Evolutionary conservation across 2,113 vertebrate species (phyloP).

Genomic region (Xyrauchen texanus): DNA sequence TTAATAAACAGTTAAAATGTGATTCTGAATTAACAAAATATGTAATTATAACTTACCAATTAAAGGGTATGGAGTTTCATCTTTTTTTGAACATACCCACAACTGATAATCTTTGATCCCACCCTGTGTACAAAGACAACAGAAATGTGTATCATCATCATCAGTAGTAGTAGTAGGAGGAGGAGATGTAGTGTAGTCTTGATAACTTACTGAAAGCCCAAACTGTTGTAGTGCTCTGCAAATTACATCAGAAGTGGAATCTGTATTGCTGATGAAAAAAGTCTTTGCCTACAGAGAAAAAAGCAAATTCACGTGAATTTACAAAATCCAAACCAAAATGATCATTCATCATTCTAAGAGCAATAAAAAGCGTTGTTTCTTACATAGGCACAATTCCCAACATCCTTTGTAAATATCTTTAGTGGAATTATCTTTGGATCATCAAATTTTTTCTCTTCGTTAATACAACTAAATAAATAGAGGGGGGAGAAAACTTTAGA

Average conservation of each 20-base stretch:
- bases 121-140: conserved; percentile 71
- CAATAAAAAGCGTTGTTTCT: conserved; percentile 63
- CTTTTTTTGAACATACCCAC: conserved; percentile 94
- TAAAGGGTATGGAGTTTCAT: conserved; percentile 91
- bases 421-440: conserved; percentile 90
- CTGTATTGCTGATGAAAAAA: conserved; percentile 83
- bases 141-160: background rate
- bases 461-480: conserved; percentile 80
- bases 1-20: no score
- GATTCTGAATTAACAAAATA: no score
- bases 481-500: conserved; percentile 46
- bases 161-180: background rate
- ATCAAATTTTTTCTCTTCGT: conserved; percentile 89
- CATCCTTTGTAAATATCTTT: conserved; percentile 90
- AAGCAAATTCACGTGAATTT: background rate
- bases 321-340: background rate
- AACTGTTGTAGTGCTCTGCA: conserved; percentile 86
- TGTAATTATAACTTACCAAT: conserved; percentile 81
- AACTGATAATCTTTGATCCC: conserved; percentile 88
- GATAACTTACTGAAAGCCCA: conserved; percentile 83
- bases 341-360: background rate
- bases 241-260: conserved; percentile 87
- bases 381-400: conserved; percentile 90
- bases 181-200: conserved; percentile 16
- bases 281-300: conserved; percentile 83